phyloP scores from a whole-genome alignment of 1,140 invertebrate species.

The Triops longicaudatus region DNA sequence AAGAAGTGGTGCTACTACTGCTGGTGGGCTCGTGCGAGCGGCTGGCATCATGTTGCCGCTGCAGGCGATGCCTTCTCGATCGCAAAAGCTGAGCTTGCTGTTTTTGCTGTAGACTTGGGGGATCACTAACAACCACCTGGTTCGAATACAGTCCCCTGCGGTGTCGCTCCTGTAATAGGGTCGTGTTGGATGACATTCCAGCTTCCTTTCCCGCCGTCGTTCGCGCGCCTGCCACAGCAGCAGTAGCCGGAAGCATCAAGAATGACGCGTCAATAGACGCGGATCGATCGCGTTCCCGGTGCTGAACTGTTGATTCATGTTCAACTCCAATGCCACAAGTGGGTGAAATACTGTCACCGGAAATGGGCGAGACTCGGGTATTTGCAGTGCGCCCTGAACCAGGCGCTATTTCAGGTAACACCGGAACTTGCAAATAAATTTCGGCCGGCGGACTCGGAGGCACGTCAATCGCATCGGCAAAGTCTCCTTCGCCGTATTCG shows the following conservation, averaged over 20 bases:
- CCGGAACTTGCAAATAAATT: conserved; percentile 70
- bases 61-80: neutral
- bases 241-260: conserved; percentile 23
- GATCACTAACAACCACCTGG: conserved; percentile 30
- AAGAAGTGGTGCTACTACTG: neutral
- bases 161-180: neutral
- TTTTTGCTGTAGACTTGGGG: conserved; percentile 6
- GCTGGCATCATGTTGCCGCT: conserved; percentile 5
- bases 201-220: neutral
- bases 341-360: neutral
- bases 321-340: neutral
- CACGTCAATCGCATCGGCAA: conserved; percentile 30
- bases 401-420: conserved; percentile 21
- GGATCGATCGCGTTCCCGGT: conserved; percentile 62
- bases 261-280: conserved; percentile 76
- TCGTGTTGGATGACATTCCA: neutral
- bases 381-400: neutral
- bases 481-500: conserved; percentile 33
- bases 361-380: neutral
- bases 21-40: neutral
- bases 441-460: conserved; percentile 46
- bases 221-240: conserved; percentile 24
- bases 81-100: neutral
- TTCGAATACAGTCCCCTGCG: conserved; percentile 22
- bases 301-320: conserved; percentile 36